Conservation (phyloP, 35 echinoderm and acorn worm genomes). For the Ptychodera flava region DNA sequence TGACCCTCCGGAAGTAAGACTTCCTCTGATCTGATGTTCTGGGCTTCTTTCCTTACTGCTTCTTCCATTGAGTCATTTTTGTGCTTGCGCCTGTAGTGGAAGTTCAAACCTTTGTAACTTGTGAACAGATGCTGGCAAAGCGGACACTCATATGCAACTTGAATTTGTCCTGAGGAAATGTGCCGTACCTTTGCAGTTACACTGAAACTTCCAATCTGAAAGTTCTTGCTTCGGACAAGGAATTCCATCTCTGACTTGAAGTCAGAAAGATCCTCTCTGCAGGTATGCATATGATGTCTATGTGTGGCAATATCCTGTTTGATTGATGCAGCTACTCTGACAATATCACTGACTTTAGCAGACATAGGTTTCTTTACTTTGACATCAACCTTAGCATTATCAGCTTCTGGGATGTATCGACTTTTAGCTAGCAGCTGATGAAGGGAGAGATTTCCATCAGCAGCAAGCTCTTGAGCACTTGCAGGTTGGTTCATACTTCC, state of each 20-base stretch:
- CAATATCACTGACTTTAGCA: conserved; percentile 1
- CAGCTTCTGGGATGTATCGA: neutral
- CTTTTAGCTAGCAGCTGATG: neutral
- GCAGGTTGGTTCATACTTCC: neutral
- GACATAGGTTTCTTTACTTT: neutral
- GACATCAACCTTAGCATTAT: neutral
- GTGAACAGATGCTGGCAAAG: neutral
- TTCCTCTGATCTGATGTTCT: neutral
- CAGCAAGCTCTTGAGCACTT: neutral
- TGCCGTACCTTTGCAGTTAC: neutral
- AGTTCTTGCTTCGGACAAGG: neutral
- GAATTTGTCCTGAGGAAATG: neutral
- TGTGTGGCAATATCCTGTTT: neutral
- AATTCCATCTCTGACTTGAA: neutral
- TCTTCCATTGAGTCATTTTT: neutral
- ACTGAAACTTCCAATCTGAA: neutral
- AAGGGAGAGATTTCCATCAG: neutral
- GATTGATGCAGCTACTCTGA: neutral
- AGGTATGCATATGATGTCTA: neutral
- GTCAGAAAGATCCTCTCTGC: neutral
- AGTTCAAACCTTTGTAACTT: neutral
- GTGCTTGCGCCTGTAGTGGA: neutral
- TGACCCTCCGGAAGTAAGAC: neutral
- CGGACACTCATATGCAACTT: neutral
- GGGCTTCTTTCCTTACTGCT: neutral